Base-by-base conservation (phyloP, 1,140 invertebrate species). In the Potamilus streckersoni region DNA sequence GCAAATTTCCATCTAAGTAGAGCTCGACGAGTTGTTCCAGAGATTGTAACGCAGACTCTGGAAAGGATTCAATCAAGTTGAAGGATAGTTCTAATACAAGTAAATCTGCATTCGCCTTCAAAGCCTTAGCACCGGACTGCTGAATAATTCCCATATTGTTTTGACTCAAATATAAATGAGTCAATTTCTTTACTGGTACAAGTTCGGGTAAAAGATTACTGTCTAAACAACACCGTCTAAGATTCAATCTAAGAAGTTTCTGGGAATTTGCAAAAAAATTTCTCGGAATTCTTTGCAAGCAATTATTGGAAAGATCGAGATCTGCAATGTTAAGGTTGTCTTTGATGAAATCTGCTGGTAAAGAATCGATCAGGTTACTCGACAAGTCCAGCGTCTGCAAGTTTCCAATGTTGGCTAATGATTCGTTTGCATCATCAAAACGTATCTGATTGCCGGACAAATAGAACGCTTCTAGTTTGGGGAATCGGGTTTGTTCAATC, bases 21-120 rank as follows among this genome's bases (percentile, higher is more conserved):
- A 77, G 64, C 38, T 61, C 27, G 13, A 19, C 20, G 16, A 77
- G 38, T 11, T 57, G 27, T 68, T 72, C 63, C 62, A 72, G 69
- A 49, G 72, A 72, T 20, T 77, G 69, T 20, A 77, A 77, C 14
- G 65, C 58, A 17, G 49, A 27, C 57, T 60, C 69, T 11, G 75
- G 69, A 27, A 77, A n/a, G 14, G 19, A 27, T 23, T 49, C 23
- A 59, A 77, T 77, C 19, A n/a, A 14, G 59, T 77, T 77, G 19
- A 38, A 16, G 4, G 27, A 65, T 19, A 77, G 49, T 8, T 38
- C 38, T 38, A 38, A 27, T 66, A 59, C 65, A 72, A 66, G 15
- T 23, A 58, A 20, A 19, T 31, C 15, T 72, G 27, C 2, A n/a
- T 58, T 17, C 63, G 75, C 14, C 72, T 56, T 19, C 2, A 38